Conservation (phyloP, 64 coral and sea anemone genomes). For the Pachyseris speciosa region DNA sequence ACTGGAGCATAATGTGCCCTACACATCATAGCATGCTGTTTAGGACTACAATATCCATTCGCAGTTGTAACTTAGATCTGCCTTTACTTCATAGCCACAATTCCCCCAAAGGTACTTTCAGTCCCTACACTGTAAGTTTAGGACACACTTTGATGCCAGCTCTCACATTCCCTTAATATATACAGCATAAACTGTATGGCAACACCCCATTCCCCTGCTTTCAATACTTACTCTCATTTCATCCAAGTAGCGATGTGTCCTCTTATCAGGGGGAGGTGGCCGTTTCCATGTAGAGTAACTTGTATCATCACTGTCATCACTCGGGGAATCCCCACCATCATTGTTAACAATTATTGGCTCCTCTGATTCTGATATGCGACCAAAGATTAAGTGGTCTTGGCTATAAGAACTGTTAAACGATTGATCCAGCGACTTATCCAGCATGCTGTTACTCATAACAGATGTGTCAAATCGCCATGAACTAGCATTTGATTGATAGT, state of each 20-base stretch:
- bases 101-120: too few species aligned
- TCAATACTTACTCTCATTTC: slow-evolving; percentile 87
- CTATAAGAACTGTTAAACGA: slow-evolving; percentile 71
- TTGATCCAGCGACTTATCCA: slow-evolving; percentile 51
- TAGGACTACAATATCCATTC: too few species aligned
- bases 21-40: too few species aligned
- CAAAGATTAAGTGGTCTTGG: neutral
- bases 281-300: slow-evolving; percentile 85
- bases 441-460: slow-evolving; percentile 42
- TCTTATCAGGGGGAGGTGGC: slow-evolving; percentile 63
- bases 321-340: slow-evolving; percentile 84
- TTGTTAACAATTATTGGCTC: slow-evolving; percentile 39
- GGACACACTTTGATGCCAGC: too few species aligned
- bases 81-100: too few species aligned
- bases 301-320: slow-evolving; percentile 87
- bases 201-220: too few species aligned
- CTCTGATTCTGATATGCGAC: neutral
- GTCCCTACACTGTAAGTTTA: too few species aligned
- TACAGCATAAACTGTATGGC: neutral
- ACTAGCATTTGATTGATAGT: slow-evolving; percentile 85
- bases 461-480: slow-evolving; percentile 89
- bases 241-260: slow-evolving; percentile 81
- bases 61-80: too few species aligned
- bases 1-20: too few species aligned
- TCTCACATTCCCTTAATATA: too few species aligned